Evolutionary conservation across 2,113 vertebrate species (phyloP).

Genomic region (Bagarius yarrelli): DNA sequence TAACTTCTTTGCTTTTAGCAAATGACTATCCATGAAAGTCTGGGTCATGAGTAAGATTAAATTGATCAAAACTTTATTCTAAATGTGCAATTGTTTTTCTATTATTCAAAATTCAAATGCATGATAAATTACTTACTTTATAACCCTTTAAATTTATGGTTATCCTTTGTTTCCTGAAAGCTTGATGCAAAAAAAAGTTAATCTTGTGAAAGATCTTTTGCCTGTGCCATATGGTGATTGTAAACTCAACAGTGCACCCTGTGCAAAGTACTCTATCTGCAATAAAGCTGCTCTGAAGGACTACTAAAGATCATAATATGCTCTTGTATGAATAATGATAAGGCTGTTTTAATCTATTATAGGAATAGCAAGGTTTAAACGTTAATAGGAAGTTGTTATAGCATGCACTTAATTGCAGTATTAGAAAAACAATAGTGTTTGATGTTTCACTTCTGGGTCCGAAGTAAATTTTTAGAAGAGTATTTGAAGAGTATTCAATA

Average conservation of each 20-base stretch:
- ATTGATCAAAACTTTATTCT: too few relatives aligned
- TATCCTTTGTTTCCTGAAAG: constrained; percentile 18
- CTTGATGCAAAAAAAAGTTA: not conserved
- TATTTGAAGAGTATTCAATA: not conserved
- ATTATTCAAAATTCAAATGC: not conserved
- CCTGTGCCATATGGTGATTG: constrained; percentile 38
- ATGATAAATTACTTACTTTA: not conserved
- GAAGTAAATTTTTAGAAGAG: not conserved
- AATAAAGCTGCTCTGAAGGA: not conserved
- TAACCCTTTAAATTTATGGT: not conserved
- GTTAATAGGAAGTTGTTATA: not conserved
- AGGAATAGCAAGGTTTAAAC: not conserved
- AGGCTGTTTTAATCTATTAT: not conserved
- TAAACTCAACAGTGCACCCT: constrained; percentile 33
- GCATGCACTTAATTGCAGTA: not conserved
- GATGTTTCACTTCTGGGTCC: not conserved
- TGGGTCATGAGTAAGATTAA: not conserved
- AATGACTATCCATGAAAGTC: not conserved
- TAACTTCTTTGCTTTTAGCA: not conserved
- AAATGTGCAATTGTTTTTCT: not conserved
- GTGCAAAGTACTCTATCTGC: constrained; percentile 33
- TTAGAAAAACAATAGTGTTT: not conserved
- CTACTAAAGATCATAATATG: not conserved
- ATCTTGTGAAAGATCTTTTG: constrained; percentile 51
- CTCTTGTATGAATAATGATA: not conserved